phyloP scores from a whole-genome alignment of 2,797 vertebrate species.

The Champsocephalus gunnari region DNA sequence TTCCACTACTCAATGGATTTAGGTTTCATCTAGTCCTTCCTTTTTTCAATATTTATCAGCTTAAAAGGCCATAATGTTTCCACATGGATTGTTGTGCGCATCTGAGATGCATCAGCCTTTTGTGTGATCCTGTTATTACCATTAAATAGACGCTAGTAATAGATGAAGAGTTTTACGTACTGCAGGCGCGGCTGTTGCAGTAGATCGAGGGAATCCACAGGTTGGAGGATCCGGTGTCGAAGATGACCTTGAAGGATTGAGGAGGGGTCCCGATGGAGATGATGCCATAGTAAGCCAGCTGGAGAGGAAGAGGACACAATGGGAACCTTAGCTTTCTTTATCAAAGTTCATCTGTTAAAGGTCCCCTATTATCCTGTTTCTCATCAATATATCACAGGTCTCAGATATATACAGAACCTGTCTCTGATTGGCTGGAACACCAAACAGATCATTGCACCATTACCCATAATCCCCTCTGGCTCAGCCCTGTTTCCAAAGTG shows the following conservation, averaged over 20 bases:
- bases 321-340: too few relatives aligned
- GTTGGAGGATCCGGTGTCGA: slow-evolving; percentile 69
- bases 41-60: neutral
- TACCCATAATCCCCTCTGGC: too few relatives aligned
- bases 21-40: neutral
- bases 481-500: too few relatives aligned
- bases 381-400: too few relatives aligned
- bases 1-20: too few relatives aligned
- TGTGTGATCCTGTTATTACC: neutral
- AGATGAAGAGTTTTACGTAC: slow-evolving; percentile 39
- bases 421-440: too few relatives aligned
- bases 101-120: neutral
- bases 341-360: too few relatives aligned
- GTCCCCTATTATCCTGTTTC: too few relatives aligned
- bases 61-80: neutral
- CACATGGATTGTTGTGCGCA: neutral
- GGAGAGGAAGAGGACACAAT: slow-evolving; percentile 18
- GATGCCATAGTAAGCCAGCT: slow-evolving; percentile 69
- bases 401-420: too few relatives aligned
- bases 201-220: slow-evolving; percentile 73
- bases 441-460: too few relatives aligned
- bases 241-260: slow-evolving; percentile 73
- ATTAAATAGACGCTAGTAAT: neutral
- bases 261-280: slow-evolving; percentile 71
- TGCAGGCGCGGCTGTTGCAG: slow-evolving; percentile 64